phyloP scores from a whole-genome alignment of 92 coral and sea anemone genomes.

The Porites cylindrica region DNA sequence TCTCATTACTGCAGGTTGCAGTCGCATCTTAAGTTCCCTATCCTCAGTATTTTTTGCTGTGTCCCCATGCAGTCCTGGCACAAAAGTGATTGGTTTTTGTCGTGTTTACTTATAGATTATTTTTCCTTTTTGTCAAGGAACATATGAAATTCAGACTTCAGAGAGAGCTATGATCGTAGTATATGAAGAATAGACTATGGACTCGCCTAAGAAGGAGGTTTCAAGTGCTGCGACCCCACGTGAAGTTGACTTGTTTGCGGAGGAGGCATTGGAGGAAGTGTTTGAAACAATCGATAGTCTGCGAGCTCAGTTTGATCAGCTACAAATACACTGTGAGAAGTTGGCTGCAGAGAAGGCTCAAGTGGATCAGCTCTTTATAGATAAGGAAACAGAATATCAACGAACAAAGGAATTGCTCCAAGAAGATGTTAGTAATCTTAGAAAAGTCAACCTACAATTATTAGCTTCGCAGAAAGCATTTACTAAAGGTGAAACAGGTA shows the following conservation, averaged over 20 bases:
- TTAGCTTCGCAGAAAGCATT: conserved; percentile 38
- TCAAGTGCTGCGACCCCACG: conserved; percentile 80
- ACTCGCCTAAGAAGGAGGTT: conserved; percentile 17
- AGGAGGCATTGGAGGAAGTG: conserved; percentile 94
- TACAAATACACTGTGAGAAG: conserved; percentile 92
- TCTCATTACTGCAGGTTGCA: no score
- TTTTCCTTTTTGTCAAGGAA: background rate
- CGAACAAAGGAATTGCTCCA: conserved; percentile 62
- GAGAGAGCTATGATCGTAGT: background rate
- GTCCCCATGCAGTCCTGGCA: background rate
- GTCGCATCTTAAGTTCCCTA: no score
- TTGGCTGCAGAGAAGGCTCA: conserved; percentile 75
- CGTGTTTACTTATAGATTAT: background rate
- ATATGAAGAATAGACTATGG: conserved; percentile 1
- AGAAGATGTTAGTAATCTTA: conserved; percentile 72
- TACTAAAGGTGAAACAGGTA: conserved; percentile 4
- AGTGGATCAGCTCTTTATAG: conserved; percentile 81
- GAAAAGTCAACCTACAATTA: conserved; percentile 85
- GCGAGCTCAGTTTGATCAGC: conserved; percentile 87
- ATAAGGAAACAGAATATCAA: conserved; percentile 80
- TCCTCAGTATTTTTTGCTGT: no score
- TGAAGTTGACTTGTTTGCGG: conserved; percentile 91
- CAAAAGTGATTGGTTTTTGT: background rate
- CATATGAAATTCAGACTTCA: background rate
- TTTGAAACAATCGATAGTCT: conserved; percentile 89